Conservation (phyloP, 2,113 vertebrate species). For the Dissostichus mawsoni region DNA sequence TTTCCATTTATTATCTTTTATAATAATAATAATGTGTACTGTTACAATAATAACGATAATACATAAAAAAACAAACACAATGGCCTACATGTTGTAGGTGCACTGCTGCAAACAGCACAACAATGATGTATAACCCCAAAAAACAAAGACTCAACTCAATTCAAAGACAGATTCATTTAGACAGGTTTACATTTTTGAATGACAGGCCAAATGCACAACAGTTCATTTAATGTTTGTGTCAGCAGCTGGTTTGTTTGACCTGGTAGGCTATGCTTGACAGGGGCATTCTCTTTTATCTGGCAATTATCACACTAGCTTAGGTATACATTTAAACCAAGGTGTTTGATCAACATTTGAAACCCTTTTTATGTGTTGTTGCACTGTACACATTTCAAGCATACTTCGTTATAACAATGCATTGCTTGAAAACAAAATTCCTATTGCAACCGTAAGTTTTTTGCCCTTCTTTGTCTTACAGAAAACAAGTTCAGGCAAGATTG, state of each 20-base stretch:
- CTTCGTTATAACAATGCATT: neutral
- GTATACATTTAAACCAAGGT: neutral
- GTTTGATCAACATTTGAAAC: slow-evolving; percentile 4
- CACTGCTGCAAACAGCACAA: no score
- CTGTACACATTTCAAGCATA: neutral
- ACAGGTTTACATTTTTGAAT: neutral
- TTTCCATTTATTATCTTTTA: no score
- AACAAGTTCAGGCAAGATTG: neutral
- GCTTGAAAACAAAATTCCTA: neutral
- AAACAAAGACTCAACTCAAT: no score
- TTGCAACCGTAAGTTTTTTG: neutral
- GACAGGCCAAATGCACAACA: neutral
- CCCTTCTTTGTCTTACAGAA: slow-evolving; percentile 1
- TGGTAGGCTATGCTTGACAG: neutral
- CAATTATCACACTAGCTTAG: slow-evolving; percentile 8
- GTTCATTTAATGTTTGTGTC: neutral
- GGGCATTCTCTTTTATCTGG: neutral
- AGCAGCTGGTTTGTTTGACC: neutral
- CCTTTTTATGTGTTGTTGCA: slow-evolving; percentile 15
- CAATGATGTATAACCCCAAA: no score
- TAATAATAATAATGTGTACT: no score
- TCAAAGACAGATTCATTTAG: no score
- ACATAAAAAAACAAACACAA: no score
- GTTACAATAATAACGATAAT: no score
- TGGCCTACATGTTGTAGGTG: no score